phyloP scores from a whole-genome alignment of 1,140 invertebrate species.

The Trinorchestia longiramus region DNA sequence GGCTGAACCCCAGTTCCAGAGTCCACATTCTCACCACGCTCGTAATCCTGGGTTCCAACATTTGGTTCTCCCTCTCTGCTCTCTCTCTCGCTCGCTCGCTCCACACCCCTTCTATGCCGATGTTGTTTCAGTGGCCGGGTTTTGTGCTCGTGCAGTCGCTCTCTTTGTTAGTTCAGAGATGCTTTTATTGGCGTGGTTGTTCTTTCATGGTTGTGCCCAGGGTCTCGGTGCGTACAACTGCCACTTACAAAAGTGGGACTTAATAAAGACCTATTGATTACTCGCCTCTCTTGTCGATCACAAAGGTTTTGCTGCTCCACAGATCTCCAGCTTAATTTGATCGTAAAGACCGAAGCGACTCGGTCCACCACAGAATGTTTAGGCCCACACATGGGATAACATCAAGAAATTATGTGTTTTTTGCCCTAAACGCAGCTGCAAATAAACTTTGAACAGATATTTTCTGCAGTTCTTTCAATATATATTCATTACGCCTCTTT shows the following conservation, averaged over 20 bases:
- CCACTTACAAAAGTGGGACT: slow-evolving; percentile 21
- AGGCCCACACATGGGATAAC: background rate
- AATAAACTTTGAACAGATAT: background rate
- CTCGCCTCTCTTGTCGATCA: slow-evolving; percentile 3
- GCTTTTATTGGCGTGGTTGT: slow-evolving; percentile 46
- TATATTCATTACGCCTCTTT: background rate
- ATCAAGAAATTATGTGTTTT: background rate
- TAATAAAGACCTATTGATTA: slow-evolving; percentile 49
- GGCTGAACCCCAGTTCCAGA: background rate
- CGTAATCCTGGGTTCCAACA: slow-evolving; percentile 3
- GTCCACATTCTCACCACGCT: background rate
- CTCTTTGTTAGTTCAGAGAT: slow-evolving; percentile 49
- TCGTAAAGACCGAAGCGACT: background rate
- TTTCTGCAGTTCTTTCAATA: background rate
- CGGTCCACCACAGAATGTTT: background rate
- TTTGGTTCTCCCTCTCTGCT: background rate
- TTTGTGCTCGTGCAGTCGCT: slow-evolving; percentile 36
- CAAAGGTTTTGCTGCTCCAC: background rate
- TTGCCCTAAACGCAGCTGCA: background rate
- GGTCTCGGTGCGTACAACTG: background rate
- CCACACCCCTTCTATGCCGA: slow-evolving; percentile 22
- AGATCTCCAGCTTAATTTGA: background rate
- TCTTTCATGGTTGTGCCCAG: slow-evolving; percentile 26
- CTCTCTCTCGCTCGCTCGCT: background rate
- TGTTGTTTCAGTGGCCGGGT: slow-evolving; percentile 50